Conservation (phyloP, 1,140 invertebrate genomes). For the Latrodectus geometricus region DNA sequence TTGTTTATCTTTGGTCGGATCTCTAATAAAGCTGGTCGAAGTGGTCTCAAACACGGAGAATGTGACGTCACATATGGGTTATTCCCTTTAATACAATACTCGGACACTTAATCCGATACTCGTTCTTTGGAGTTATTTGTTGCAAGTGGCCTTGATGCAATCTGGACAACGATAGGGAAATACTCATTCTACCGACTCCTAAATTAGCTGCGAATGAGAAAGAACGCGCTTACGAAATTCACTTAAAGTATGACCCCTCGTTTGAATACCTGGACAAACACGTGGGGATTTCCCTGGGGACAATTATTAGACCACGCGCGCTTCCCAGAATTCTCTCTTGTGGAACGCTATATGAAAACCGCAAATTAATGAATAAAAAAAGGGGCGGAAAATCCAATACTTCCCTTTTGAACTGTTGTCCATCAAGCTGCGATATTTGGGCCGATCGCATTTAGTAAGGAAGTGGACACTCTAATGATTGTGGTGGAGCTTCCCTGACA, state of each 20-base stretch:
- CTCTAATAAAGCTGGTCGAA: background rate
- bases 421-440: background rate
- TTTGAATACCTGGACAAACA: background rate
- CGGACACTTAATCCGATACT: background rate
- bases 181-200: background rate
- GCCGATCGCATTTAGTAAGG: too few species aligned
- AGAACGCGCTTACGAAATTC: background rate
- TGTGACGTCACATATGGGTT: constrained; percentile 25
- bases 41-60: background rate
- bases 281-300: constrained; percentile 5
- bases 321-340: constrained; percentile 10
- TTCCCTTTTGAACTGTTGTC: background rate
- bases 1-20: constrained; percentile 1
- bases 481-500: background rate
- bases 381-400: background rate
- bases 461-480: too few species aligned
- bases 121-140: background rate
- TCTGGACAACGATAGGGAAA: background rate
- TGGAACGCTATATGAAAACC: constrained; percentile 13
- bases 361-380: constrained; percentile 10
- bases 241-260: background rate
- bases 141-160: background rate
- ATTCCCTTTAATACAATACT: constrained; percentile 2
- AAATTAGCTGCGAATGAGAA: background rate
- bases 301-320: background rate